These are phyloP conservation scores for Melanerpes formicivorus DNA, from an alignment of 2,113 vertebrate genomes.

Conservation along the genomic window DNA sequence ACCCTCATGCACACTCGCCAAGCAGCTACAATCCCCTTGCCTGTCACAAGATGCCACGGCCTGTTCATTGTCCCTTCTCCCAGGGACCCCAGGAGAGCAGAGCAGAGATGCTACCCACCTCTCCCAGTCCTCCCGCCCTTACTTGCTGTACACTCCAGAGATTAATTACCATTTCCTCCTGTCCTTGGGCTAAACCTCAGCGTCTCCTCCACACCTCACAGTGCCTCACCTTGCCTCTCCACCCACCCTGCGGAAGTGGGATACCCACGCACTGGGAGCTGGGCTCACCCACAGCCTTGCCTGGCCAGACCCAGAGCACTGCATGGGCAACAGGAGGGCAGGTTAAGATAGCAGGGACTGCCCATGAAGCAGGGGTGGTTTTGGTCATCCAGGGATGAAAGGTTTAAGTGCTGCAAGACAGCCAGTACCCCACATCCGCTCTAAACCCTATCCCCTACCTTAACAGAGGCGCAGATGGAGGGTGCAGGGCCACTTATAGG, in stretches of 20 bases:
- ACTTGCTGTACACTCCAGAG: not conserved
- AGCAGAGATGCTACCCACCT: not conserved
- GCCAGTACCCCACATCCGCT: rapidly evolving
- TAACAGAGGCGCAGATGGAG: not conserved
- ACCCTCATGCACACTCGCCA: not conserved
- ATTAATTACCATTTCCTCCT: slow-evolving; percentile 5
- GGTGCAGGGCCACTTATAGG: not conserved
- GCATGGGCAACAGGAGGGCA: not conserved
- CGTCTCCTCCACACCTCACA: rapidly evolving
- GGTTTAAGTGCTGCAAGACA: not conserved
- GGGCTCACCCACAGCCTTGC: not conserved
- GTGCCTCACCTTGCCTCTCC: rapidly evolving
- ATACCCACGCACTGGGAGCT: not conserved
- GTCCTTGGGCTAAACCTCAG: slow-evolving; percentile 14
- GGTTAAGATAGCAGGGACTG: not conserved
- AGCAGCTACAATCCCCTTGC: not conserved
- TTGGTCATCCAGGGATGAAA: not conserved
- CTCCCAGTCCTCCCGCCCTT: not conserved
- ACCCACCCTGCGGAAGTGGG: not conserved
- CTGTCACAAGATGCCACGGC: rapidly evolving
- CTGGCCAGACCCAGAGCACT: rapidly evolving
- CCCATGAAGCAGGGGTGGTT: not conserved
- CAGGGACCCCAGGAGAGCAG: not conserved
- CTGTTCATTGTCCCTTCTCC: rapidly evolving
- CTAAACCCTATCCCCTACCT: not conserved